Conservation (phyloP, 2,113 vertebrate species). For the Microcebus ravelobensis region DNA sequence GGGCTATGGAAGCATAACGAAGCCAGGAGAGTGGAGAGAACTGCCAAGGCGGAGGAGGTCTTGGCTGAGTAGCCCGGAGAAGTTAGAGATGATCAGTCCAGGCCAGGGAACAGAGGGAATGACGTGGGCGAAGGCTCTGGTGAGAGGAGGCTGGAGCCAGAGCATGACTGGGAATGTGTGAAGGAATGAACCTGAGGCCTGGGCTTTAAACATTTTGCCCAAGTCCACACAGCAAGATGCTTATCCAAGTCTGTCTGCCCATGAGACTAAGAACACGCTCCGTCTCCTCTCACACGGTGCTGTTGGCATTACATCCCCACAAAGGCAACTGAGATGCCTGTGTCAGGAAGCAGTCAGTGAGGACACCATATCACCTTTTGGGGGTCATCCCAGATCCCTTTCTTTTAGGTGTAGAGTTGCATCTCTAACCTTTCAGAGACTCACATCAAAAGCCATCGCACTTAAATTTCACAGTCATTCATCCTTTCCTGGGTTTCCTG, state of each 20-base stretch:
- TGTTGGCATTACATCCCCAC: not conserved
- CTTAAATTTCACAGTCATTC: constrained; percentile 46
- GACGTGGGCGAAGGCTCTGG: not conserved
- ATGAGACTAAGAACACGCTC: not conserved
- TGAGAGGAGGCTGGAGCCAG: not conserved
- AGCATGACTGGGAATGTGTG: not conserved
- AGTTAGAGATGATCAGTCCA: not conserved
- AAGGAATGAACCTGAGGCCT: not conserved
- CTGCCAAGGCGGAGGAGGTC: not conserved
- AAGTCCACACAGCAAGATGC: not conserved
- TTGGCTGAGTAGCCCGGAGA: not conserved
- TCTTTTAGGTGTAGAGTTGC: not conserved
- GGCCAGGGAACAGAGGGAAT: not conserved
- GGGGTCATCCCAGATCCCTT: not conserved
- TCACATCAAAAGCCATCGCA: constrained; percentile 57
- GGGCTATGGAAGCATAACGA: not conserved
- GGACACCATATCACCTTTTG: not conserved
- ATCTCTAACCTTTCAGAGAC: constrained; percentile 39
- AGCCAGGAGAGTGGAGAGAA: not conserved
- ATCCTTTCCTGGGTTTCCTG: not conserved
- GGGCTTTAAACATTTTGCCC: not conserved
- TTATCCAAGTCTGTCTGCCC: not conserved
- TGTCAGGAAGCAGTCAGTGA: not conserved
- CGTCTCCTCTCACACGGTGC: not conserved
- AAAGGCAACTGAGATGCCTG: not conserved